Conservation (phyloP, 2,113 vertebrate species). For the Lipophrys pholis region DNA sequence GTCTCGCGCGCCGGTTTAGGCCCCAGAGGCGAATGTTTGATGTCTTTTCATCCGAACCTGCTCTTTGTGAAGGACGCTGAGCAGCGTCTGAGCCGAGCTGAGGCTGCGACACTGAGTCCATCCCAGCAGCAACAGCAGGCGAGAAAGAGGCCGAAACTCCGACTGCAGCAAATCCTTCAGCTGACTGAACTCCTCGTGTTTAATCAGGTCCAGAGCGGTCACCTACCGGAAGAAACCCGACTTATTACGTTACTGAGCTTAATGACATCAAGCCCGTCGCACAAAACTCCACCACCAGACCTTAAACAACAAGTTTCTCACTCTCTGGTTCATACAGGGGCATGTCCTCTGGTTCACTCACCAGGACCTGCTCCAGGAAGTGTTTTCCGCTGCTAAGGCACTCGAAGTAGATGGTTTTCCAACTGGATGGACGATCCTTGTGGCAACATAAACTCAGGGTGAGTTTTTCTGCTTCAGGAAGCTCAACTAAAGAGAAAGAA, state of each 20-base stretch:
- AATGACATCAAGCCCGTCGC: no score
- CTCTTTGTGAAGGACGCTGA: constrained; percentile 87
- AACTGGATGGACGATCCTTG: constrained; percentile 82
- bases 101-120: constrained; percentile 94
- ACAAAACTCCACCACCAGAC: no score
- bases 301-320: no score
- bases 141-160: constrained; percentile 92
- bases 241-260: constrained; percentile 11
- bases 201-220: constrained; percentile 92
- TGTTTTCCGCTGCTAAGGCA: constrained; percentile 92
- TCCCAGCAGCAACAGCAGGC: constrained; percentile 91
- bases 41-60: no score
- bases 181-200: constrained; percentile 88
- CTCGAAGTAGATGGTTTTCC: constrained; percentile 93
- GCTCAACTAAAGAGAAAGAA: constrained; percentile 62
- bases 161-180: constrained; percentile 84
- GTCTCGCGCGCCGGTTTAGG: no score
- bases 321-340: no score
- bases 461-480: constrained; percentile 83
- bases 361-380: constrained; percentile 95
- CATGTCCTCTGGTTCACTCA: constrained; percentile 69
- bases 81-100: constrained; percentile 87
- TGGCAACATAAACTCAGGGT: constrained; percentile 88
- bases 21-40: no score
- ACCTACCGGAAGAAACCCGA: constrained; percentile 77